Evolutionary conservation across 2,888 invertebrate genomes (phyloP).

Genomic region (Galerucella pusilla): DNA sequence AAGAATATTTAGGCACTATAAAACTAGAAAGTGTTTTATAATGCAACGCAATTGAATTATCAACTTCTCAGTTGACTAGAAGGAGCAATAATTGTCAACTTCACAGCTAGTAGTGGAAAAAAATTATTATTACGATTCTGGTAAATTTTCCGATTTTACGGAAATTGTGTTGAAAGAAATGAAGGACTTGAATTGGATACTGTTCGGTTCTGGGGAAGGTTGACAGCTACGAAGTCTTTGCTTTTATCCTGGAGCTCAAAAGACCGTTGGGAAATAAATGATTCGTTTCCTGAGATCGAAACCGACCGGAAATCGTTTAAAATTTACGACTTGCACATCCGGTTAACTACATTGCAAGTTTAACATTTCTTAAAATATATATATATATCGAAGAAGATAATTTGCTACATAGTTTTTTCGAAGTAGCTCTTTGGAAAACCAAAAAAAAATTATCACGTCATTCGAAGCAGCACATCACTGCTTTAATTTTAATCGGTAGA

Average conservation of each 20-base stretch:
- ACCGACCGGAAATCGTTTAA: constrained; percentile 50
- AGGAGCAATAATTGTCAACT: too few species aligned
- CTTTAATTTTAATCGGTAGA: too few species aligned
- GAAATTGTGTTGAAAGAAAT: not conserved
- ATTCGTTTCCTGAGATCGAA: constrained; percentile 31
- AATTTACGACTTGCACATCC: constrained; percentile 57
- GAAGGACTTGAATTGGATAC: not conserved
- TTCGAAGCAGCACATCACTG: too few species aligned
- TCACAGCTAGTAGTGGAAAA: too few species aligned
- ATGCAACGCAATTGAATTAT: too few species aligned
- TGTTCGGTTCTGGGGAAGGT: not conserved
- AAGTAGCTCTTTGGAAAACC: too few species aligned
- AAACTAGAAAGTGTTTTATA: too few species aligned
- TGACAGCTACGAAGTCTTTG: constrained; percentile 15
- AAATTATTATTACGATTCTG: too few species aligned
- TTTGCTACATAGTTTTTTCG: too few species aligned
- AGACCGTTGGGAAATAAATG: constrained; percentile 31
- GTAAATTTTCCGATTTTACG: too few species aligned
- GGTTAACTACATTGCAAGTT: constrained; percentile 39
- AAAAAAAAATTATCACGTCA: not conserved
- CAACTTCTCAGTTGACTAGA: too few species aligned
- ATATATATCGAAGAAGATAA: not conserved
- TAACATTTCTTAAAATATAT: not conserved
- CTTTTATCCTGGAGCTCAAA: constrained; percentile 9
- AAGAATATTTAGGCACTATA: too few species aligned